Evolutionary conservation across 2,888 invertebrate species (phyloP), one percentile per base, ranked within the genome.

Genomic region (Autographa pulchrina): DNA sequence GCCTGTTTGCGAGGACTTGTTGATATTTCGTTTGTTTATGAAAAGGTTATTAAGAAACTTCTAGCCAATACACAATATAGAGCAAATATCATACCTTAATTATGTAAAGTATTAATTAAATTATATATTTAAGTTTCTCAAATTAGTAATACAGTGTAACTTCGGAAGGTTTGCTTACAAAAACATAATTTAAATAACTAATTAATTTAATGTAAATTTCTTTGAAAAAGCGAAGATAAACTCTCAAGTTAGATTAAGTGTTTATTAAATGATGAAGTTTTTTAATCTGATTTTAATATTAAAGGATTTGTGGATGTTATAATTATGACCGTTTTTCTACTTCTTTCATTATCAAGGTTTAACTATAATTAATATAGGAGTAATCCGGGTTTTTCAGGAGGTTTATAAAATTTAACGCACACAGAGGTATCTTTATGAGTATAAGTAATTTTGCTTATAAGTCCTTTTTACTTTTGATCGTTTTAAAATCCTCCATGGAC

Each of bases 201-300:
- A 72, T 79, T 79, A 70, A 72, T 72, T 60, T 65, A 38, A 82
- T 62, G 67, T 79, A 59, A 80, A 82, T 70, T 74, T 71, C 52
- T 52, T 63, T 1, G 58, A 54, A 61, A 73, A 69, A 54, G 56
- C 20, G 35, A 70, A 71, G 72, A 60, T 70, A 74, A 61, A 79
- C 18, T 48, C 18, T 18, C 7, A 9, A 13, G n/a, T 11, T 32
- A 67, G 52, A 68, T 58, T 65, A 25, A 25, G 56, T 63, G 65
- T 31, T 76, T 71, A 41, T 63, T 63, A 58, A 77, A 65, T 62
- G n/a, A 20, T 13, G 56, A 62, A 76, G 9, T 76, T 70, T 70
- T 31, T 62, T 35, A 65, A 73, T 62, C 11, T 65, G 20, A 31
- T 70, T n/a, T 54, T 65, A 25, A 66, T 31, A 58, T 52, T n/a